Base-by-base conservation (phyloP, 2,888 invertebrate genomes). In the Halocaridina rubra region DNA sequence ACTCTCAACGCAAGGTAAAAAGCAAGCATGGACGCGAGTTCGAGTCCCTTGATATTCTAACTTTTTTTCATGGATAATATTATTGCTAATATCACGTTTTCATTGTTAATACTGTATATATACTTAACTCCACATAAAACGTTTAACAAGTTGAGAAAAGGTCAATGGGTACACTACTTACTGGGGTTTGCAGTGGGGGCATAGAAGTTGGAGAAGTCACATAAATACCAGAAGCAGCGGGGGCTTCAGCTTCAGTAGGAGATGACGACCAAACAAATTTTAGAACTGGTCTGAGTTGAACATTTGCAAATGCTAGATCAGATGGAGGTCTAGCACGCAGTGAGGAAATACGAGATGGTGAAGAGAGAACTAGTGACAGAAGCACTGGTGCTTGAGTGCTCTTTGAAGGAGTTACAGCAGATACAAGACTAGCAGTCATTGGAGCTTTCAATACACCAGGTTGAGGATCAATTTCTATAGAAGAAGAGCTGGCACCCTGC, bases 91-190 rank as follows among this genome's bases (percentile, higher is more conserved):
- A n/a, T n/a, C n/a, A n/a, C n/a, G n/a, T n/a, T n/a, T n/a, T n/a
- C n/a, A n/a, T n/a, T n/a, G n/a, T n/a, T n/a, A n/a, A n/a, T n/a
- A n/a, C n/a, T n/a, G n/a, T n/a, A n/a, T n/a, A n/a, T n/a, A n/a
- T n/a, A n/a, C n/a, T n/a, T n/a, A n/a, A n/a, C n/a, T n/a, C n/a
- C n/a, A n/a, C n/a, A n/a, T n/a, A n/a, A n/a, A n/a, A n/a, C n/a
- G n/a, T n/a, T n/a, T n/a, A n/a, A n/a, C n/a, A n/a, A n/a, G 85
- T 78, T 7, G 88, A 80, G 7, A 86, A 84, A 22, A 84, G 75
- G 4, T 72, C 57, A 8, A 80, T 53, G 27, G 82, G 82, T 3
- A 82, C 67, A 1, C 79, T 53, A 13, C 76, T 57, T 33, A 22
- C 53, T 10, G 64, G 71, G 1, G 67, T 2, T 4, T 22, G 27